These are phyloP conservation scores for Drosophila vallismaia DNA, from an alignment of 2,888 invertebrate genomes.

Conservation along the genomic window DNA sequence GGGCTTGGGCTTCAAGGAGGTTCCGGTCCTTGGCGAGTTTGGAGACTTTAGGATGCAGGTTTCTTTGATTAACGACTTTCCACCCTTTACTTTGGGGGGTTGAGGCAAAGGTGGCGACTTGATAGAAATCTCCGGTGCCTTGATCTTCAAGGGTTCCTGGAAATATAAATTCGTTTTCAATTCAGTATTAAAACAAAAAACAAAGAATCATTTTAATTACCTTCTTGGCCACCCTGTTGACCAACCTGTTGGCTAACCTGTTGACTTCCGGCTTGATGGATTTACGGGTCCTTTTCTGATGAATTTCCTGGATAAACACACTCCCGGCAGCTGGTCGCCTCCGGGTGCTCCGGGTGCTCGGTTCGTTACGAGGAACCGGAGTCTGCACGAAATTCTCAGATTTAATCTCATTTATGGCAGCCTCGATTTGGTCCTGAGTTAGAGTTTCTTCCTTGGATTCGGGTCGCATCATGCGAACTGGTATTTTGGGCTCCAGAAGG, in stretches of 20 bases:
- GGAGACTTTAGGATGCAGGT: too few relatives aligned
- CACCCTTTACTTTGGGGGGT: too few relatives aligned
- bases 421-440: not conserved
- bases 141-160: not conserved
- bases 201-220: too few relatives aligned
- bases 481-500: slow-evolving; percentile 16
- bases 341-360: not conserved
- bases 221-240: too few relatives aligned
- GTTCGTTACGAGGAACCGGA: not conserved
- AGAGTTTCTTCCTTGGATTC: not conserved
- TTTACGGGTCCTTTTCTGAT: not conserved
- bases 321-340: not conserved
- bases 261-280: not conserved
- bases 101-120: too few relatives aligned
- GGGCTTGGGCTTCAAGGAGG: not conserved
- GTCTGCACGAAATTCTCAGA: not conserved
- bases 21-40: too few relatives aligned
- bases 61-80: too few relatives aligned
- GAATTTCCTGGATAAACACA: not conserved
- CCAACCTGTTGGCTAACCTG: too few relatives aligned
- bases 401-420: not conserved
- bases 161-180: too few relatives aligned
- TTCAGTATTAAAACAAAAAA: too few relatives aligned
- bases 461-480: slow-evolving; percentile 3
- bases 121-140: not conserved